Base-by-base conservation (phyloP, 2,797 vertebrate species). In the Tenualosa thibaudeaui region DNA sequence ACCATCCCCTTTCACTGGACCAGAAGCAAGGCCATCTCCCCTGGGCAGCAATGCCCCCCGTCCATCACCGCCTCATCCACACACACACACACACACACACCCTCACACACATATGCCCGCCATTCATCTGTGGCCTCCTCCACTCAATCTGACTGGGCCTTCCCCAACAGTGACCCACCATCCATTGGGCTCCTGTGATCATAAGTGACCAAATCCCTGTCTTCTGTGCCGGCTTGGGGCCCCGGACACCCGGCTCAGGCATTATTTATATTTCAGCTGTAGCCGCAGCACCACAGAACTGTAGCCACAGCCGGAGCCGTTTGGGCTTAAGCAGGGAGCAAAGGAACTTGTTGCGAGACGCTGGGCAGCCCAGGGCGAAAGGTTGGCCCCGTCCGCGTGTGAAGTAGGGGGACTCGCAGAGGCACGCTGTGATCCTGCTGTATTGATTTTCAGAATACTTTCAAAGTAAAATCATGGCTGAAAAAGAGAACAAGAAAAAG, bases 1-100 rank as follows among this genome's bases (percentile, higher is more conserved):
- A 71, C 31, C 37, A 78, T 78, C 19, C 43, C 71, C 83, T 88
- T 81, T 78, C 91, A 89, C 81, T 88, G 90, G 86, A 89, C 89
- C 81, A 5, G 90, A 90, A 88, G 92, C 89, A 88, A 91, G 91
- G 90, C 90, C 87, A 58, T 78, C 81, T 95, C 94, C 93, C 94
- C 50, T 88, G 94, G 91, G 94, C 92, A 85, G 58, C 62, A 83
- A 12, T 40, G 68, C 68, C 22, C 60, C 54, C 17, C 8, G 17
- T 56, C 17, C 54, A 56, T 56, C 54, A 24, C 60, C n/a, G 26
- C 31, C 15, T 17, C 40, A 26, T 43, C 10, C 65, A n/a, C 12
- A n/a, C 24, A 65, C 50, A 51, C 50, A 50, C 50, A 50, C 50
- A 68, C 65, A 68, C 26, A 40, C 12, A 43, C 68, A 15, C 12